phyloP scores from a whole-genome alignment of 2,113 vertebrate species.

The Leucopsar rothschildi region DNA sequence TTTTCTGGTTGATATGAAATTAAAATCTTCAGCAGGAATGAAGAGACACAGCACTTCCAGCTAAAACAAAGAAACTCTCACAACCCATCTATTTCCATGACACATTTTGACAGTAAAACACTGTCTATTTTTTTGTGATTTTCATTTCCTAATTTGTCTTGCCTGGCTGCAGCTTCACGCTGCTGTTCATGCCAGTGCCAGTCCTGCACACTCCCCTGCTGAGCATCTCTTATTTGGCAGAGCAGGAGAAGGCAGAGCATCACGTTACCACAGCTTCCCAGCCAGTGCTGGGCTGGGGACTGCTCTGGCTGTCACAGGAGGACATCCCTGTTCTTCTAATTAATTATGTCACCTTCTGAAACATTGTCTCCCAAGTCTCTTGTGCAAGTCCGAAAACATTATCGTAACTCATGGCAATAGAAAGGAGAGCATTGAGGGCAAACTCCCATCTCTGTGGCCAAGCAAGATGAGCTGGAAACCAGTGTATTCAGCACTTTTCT shows the following conservation, averaged over 20 bases:
- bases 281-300: fast-evolving
- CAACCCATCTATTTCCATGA: not conserved
- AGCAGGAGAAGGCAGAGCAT: not conserved
- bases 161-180: not conserved
- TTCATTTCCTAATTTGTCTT: not conserved
- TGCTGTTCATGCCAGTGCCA: not conserved
- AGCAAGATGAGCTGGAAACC: not conserved
- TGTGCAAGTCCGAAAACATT: not conserved
- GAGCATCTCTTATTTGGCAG: not conserved
- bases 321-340: not conserved
- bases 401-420: fast-evolving
- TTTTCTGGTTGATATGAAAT: not conserved
- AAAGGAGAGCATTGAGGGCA: not conserved
- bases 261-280: fast-evolving
- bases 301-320: not conserved
- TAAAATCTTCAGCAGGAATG: not conserved
- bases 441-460: not conserved
- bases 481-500: not conserved
- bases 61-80: not conserved
- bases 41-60: not conserved
- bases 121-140: not conserved
- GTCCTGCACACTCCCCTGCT: not conserved
- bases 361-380: not conserved
- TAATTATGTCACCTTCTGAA: not conserved
- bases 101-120: not conserved